Percentiles rank a stretch among this genome's conserved stretches.
These are phyloP conservation scores for Caerostris extrusa DNA, from an alignment of 1,140 invertebrate genomes.

Conservation along the genomic window DNA sequence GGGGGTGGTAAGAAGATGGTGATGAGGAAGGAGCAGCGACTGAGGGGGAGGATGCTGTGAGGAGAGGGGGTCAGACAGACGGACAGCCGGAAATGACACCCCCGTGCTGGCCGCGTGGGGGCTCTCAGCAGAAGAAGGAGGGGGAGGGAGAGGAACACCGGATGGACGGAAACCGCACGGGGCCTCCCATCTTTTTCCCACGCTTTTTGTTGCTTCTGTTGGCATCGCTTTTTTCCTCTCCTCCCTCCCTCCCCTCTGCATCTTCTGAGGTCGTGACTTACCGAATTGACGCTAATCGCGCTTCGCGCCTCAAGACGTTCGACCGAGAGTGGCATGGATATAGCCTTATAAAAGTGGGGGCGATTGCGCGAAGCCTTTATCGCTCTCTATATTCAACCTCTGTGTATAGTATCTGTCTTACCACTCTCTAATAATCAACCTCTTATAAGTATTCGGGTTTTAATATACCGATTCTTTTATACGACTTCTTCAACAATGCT, in stretches of 20 bases:
- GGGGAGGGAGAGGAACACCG: slow-evolving; percentile 17
- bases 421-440: too few relatives aligned
- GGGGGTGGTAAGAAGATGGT: neutral
- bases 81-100: slow-evolving; percentile 74
- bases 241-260: too few relatives aligned
- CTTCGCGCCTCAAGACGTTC: neutral
- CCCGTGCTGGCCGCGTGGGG: slow-evolving; percentile 76
- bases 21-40: neutral
- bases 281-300: slow-evolving; percentile 27
- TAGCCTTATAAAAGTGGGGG: too few relatives aligned
- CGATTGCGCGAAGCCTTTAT: too few relatives aligned
- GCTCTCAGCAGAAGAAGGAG: neutral
- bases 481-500: too few relatives aligned
- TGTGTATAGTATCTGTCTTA: too few relatives aligned
- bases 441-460: too few relatives aligned
- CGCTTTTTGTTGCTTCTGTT: slow-evolving; percentile 18
- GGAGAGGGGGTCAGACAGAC: slow-evolving; percentile 43
- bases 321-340: too few relatives aligned
- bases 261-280: slow-evolving; percentile 37
- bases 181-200: slow-evolving; percentile 12
- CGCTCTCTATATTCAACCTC: too few relatives aligned
- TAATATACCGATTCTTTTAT: too few relatives aligned
- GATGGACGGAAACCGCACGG: slow-evolving; percentile 52
- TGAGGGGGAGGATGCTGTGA: slow-evolving; percentile 40
- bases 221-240: slow-evolving; percentile 11